A percentile compares a stretch with the other conserved stretches of the same genome.
These are phyloP conservation scores for Tenthredo scrophulariae DNA, from an alignment of 2,888 invertebrate species.

Conservation along the genomic window DNA sequence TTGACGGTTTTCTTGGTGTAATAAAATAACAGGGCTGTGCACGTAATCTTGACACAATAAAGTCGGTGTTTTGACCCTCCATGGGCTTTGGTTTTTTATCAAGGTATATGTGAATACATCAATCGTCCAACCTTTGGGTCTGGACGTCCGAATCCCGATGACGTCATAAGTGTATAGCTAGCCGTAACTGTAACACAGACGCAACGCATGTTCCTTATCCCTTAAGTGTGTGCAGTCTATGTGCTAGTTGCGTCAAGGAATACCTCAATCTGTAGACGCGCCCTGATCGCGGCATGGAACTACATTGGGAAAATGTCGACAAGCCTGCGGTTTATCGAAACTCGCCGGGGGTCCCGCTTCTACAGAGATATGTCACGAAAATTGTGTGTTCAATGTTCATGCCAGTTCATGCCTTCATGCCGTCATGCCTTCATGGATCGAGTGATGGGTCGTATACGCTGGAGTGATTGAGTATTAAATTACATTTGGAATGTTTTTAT, in stretches of 20 bases:
- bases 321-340: background rate
- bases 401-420: conserved; percentile 17
- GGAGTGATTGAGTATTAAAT: conserved; percentile 64
- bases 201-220: background rate
- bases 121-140: background rate
- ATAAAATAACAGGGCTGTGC: background rate
- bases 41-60: background rate
- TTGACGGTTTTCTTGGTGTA: background rate
- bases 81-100: background rate
- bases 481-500: conserved; percentile 68
- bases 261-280: background rate
- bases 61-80: conserved; percentile 7
- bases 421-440: conserved; percentile 14
- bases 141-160: background rate
- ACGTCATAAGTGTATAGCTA: background rate
- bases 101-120: background rate
- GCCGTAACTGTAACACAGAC: background rate
- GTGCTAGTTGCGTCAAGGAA: background rate
- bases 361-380: background rate
- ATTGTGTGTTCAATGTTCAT: conserved; percentile 18
- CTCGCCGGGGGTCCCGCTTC: background rate
- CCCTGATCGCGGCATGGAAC: background rate
- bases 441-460: conserved; percentile 21
- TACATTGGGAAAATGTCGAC: background rate
- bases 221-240: background rate